Percentiles rank a stretch among this genome's conserved stretches.
phyloP scores from a whole-genome alignment of 2,888 invertebrate genomes.

The Copidosoma aretas region DNA sequence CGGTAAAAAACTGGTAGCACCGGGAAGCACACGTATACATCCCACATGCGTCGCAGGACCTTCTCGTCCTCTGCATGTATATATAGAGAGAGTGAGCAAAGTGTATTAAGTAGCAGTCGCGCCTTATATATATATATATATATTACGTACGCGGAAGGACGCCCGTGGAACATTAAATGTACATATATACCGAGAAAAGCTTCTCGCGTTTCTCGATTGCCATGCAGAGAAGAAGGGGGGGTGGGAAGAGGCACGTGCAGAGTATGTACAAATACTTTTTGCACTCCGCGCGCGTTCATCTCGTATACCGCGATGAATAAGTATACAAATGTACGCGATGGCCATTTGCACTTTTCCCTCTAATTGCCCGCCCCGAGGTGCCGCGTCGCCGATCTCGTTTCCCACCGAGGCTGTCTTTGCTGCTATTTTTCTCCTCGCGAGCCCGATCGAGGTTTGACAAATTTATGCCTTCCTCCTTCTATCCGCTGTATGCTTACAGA shows the following conservation, averaged over 20 bases:
- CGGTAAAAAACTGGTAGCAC: slow-evolving; percentile 50
- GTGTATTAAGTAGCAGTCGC: not conserved
- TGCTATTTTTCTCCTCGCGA: too few species aligned
- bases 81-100: too few species aligned
- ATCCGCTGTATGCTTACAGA: too few species aligned
- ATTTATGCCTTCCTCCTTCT: too few species aligned
- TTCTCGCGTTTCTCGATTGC: slow-evolving; percentile 18
- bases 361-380: slow-evolving; percentile 12
- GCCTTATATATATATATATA: not conserved
- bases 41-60: too few species aligned
- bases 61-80: too few species aligned
- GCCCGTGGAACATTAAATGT: too few species aligned
- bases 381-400: not conserved
- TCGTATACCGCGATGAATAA: not conserved
- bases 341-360: slow-evolving; percentile 24
- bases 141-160: slow-evolving; percentile 18
- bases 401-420: too few species aligned
- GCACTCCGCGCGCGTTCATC: not conserved
- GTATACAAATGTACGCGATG: not conserved
- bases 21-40: slow-evolving; percentile 6
- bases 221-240: too few species aligned
- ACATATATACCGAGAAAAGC: slow-evolving; percentile 1
- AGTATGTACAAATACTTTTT: not conserved
- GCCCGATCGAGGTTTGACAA: too few species aligned
- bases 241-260: not conserved